Base-by-base conservation (phyloP, 2,113 vertebrate species). In the Bubo scandiacus region DNA sequence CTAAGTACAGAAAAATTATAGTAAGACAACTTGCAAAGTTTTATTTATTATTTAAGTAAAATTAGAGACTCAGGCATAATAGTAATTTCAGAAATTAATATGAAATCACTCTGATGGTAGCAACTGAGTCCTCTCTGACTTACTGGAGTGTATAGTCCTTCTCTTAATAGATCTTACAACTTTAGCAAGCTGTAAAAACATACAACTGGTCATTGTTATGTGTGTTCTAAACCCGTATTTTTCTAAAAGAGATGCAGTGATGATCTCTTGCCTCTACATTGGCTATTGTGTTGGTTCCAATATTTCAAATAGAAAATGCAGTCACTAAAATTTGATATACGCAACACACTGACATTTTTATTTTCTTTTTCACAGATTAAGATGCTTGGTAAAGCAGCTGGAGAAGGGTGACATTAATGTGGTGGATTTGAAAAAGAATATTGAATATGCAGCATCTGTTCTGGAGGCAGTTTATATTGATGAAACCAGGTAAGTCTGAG, bases 401-500 rank as follows among this genome's bases (percentile, higher is more conserved):
- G 99, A 99, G 96, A 99, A 98, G 32, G 99, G 99, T 72, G 99
- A 99, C 21, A 98, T 99, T 84, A 99, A 99, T 63, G 91, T 99
- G 10, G 97, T 98, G 54, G 99, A 99, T 82, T 98, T 99, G 72
- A 99, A 99, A 97, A 99, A 99, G 97, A 99, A 99, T 93, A 99
- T 99, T 89, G 99, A 99, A 97, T 98, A 99, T 95, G 99, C 99
- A 17, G 99, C 99, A 1, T 99, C 99, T 36, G 99, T 99, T 89
- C 84, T 99, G 98, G 99, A 99, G 94, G 98, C 99, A 0, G 99
- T 99, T 85, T 99, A 99, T 97, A 99, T 99, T 0, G 99, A 99
- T n/a, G 99, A 99, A 98, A 99, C 99, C 81, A 99, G 99, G 99
- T 99, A 94, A 92, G 90, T 86, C 59, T 52, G 34, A 45, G 40